A percentile compares a stretch with the other conserved stretches of the same genome.
Evolutionary conservation across 2,113 vertebrate species (phyloP).

Genomic region (Ahaetulla prasina): DNA sequence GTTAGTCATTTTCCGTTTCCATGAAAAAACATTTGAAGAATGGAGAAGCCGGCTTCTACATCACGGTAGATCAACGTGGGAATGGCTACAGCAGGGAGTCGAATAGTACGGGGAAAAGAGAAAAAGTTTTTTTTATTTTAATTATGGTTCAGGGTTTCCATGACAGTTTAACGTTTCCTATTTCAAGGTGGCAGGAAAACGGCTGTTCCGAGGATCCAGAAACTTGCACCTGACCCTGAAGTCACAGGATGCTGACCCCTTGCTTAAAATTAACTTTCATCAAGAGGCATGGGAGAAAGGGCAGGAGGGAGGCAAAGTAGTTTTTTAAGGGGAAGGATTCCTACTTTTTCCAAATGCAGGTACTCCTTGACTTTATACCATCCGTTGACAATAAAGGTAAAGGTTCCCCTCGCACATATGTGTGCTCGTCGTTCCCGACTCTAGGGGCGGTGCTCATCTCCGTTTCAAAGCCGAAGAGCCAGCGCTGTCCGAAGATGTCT

Average conservation of each 20-base stretch:
- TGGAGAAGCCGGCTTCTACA: neutral
- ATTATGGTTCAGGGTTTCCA: neutral
- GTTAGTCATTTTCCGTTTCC: neutral
- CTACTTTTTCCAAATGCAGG: neutral
- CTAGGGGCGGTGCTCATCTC: too few species aligned
- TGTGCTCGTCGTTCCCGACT: too few species aligned
- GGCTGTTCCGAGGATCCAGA: neutral
- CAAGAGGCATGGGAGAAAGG: neutral
- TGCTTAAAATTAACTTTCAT: neutral
- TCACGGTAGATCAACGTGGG: neutral
- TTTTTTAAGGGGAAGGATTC: neutral
- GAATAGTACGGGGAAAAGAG: neutral
- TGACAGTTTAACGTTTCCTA: neutral
- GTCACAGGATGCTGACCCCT: neutral
- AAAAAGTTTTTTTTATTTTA: neutral
- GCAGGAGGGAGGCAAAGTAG: neutral
- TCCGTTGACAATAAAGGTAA: neutral
- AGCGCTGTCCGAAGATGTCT: too few species aligned
- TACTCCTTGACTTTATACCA: neutral
- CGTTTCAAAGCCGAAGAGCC: too few species aligned
- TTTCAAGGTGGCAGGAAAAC: neutral
- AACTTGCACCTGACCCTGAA: neutral
- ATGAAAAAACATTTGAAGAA: neutral
- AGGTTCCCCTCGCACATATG: too few species aligned
- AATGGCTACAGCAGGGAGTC: neutral